Conservation (phyloP, 2,888 invertebrate species). For the Brachycybe producta region DNA sequence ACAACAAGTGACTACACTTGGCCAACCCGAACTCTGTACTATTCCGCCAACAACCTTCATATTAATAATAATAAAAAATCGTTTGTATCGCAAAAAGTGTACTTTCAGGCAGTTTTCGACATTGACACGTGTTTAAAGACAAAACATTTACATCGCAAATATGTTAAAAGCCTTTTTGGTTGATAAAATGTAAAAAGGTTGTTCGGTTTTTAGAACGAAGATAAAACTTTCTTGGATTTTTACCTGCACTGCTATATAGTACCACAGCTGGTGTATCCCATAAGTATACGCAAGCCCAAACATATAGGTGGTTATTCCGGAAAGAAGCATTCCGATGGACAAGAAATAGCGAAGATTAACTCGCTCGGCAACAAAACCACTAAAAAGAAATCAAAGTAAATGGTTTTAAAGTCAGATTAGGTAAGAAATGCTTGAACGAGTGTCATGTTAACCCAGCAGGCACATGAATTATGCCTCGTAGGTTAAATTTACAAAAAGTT, state of each 20-base stretch:
- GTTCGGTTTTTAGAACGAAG: no score
- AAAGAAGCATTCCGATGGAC: conserved; percentile 76
- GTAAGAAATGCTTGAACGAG: no score
- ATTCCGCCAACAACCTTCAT: conserved; percentile 70
- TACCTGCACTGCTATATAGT: conserved; percentile 74
- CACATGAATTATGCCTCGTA: no score
- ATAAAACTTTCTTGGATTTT: conserved; percentile 11
- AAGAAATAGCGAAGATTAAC: conserved; percentile 82
- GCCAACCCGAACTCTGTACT: conserved; percentile 91
- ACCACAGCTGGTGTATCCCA: conserved; percentile 64
- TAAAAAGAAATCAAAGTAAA: conserved; percentile 23
- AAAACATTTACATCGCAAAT: neutral
- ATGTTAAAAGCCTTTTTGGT: neutral
- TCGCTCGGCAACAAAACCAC: conserved; percentile 84
- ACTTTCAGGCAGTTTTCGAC: no score
- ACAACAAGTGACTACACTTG: conserved; percentile 80
- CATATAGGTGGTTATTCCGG: conserved; percentile 70
- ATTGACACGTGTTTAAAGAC: neutral
- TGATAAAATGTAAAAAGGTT: no score
- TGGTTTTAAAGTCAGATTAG: no score
- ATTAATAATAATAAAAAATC: conserved; percentile 21
- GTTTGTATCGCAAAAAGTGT: no score
- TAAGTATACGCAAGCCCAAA: conserved; percentile 76
- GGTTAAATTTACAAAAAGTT: no score
- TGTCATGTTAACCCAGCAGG: no score